These are phyloP conservation scores for Girardia tigrina DNA, from an alignment of 2,888 invertebrate species.

Conservation along the genomic window DNA sequence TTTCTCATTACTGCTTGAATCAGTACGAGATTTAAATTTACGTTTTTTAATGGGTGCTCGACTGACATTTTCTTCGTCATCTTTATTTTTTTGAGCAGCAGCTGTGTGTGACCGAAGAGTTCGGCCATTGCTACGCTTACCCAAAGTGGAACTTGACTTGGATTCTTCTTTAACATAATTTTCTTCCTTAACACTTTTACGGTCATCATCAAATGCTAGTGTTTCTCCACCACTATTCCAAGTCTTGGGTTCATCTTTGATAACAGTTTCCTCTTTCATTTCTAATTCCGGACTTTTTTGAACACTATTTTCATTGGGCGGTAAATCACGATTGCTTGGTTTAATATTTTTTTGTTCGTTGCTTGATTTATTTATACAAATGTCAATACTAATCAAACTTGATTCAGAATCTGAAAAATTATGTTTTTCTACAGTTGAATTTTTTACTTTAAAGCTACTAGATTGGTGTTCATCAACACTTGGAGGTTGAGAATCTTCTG, in stretches of 20 bases:
- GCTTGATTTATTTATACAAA: neutral
- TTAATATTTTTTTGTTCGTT: neutral
- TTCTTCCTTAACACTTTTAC: conserved; percentile 14
- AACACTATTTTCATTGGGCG: neutral
- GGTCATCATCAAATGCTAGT: neutral
- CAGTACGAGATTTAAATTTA: conserved; percentile 28
- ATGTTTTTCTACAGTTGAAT: neutral
- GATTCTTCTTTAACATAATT: neutral
- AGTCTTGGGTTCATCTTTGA: neutral
- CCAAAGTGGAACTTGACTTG: neutral
- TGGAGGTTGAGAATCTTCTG: neutral
- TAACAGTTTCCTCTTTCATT: neutral
- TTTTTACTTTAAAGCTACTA: neutral
- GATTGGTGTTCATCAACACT: neutral
- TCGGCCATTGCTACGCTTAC: conserved; percentile 24
- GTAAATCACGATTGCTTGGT: neutral
- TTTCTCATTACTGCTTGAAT: neutral
- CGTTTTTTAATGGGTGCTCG: conserved; percentile 33
- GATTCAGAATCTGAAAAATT: neutral
- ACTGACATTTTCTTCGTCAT: conserved; percentile 32
- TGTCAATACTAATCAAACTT: neutral
- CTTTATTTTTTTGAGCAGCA: conserved; percentile 29
- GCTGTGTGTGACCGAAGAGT: conserved; percentile 36
- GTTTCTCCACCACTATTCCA: neutral
- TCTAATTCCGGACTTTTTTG: neutral